Conservation (phyloP, 2,797 vertebrate genomes). For the Astyanax mexicanus region DNA sequence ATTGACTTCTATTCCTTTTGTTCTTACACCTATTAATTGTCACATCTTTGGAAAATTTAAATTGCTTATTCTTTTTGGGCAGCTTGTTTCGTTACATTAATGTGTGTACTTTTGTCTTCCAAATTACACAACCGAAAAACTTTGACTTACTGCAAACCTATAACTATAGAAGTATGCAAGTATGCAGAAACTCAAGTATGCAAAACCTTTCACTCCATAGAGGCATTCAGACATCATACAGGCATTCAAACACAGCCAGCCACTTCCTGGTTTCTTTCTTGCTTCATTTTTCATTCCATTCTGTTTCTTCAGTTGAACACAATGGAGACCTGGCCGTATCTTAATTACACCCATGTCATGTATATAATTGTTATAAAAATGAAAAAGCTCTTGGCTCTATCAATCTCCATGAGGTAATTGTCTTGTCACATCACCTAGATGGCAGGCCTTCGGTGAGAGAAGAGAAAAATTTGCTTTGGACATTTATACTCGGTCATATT, state of each 20-base stretch:
- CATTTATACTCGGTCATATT: conserved; percentile 57
- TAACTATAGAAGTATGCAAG: background rate
- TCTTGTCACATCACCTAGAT: conserved; percentile 52
- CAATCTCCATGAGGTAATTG: conserved; percentile 50
- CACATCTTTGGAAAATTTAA: background rate
- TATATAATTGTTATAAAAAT: conserved; percentile 51
- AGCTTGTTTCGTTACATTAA: background rate
- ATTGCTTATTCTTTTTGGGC: background rate
- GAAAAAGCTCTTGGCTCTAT: conserved; percentile 44
- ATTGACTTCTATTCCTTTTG: no score
- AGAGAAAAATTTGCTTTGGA: conserved; percentile 51
- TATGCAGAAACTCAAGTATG: background rate
- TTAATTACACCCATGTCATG: conserved; percentile 52
- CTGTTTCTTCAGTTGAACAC: conserved; percentile 27
- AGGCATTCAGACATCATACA: background rate
- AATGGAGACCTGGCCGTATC: conserved; percentile 38
- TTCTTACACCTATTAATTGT: background rate
- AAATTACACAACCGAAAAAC: background rate
- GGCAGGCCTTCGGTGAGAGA: conserved; percentile 33
- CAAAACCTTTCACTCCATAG: background rate
- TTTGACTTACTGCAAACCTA: background rate
- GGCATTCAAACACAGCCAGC: background rate
- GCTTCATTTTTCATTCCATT: background rate
- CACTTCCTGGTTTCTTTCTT: no score
- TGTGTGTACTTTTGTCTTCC: background rate